A percentile compares a stretch with the other conserved stretches of the same genome.
Conservation (phyloP, 2,888 invertebrate species). For the Leptothorax acervorum region DNA sequence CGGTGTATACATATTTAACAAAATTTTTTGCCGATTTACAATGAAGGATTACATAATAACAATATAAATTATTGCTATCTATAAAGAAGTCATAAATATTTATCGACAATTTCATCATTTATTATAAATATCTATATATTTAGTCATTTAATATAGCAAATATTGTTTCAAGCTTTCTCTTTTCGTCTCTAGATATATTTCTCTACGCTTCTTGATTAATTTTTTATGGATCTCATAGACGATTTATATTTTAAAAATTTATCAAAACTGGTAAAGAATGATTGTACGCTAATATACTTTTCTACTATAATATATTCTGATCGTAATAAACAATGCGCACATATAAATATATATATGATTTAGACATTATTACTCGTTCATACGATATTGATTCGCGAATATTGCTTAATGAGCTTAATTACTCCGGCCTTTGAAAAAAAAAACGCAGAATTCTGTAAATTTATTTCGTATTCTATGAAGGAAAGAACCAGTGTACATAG, state of each 20-base stretch:
- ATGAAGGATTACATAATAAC: not conserved
- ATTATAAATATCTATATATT: not conserved
- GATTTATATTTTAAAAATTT: not conserved
- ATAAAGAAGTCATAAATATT: not conserved
- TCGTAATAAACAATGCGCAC: not conserved
- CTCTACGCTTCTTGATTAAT: not conserved
- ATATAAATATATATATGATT: not conserved
- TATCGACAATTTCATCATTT: not conserved
- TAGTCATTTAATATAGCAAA: not conserved
- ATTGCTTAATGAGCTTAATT: not conserved
- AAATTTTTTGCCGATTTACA: not conserved
- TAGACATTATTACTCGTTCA: constrained; percentile 4
- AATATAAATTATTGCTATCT: not conserved
- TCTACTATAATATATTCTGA: not conserved
- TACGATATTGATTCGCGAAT: constrained; percentile 1
- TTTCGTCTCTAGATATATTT: not conserved
- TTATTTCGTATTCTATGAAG: constrained; percentile 17
- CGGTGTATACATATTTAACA: not conserved
- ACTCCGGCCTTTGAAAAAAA: not conserved
- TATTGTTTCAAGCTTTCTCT: not conserved
- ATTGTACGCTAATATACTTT: not conserved
- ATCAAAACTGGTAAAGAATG: not conserved
- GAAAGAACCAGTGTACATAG: not conserved
- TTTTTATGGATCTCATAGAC: not conserved
- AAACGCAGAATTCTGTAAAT: not conserved